Base-by-base conservation (phyloP, 2,113 vertebrate genomes). In the Corythornis cristatus region DNA sequence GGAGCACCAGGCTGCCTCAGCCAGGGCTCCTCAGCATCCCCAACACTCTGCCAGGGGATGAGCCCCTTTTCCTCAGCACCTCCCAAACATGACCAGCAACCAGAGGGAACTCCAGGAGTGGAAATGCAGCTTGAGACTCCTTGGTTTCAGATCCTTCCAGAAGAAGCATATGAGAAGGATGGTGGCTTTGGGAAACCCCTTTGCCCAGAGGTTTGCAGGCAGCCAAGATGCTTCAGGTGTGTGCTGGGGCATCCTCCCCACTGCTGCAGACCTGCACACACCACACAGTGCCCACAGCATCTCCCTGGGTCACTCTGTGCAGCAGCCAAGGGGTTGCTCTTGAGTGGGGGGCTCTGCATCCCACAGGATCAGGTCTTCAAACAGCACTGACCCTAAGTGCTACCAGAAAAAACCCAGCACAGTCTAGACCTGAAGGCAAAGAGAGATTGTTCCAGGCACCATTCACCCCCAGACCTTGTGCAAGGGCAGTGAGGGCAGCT, bases 11-110 rank as follows among this genome's bases (percentile, higher is more conserved):
- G 33, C 37, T 88, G 37, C 45, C 56, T 53, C 0, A 0, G 40
- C 45, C 0, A 0, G 1, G 2, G 40, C 23, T 50, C 21, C 25
- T 20, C 8, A 11, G 43, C 40, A 64, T 10, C 35, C 29, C 17
- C n/a, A 72, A 6, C 31, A 12, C 1, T 1, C 46, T 0, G 0
- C 22, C 51, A 25, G 6, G 19, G 31, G 28, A 74, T 3, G 1
- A 26, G 28, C 10, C 6, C n/a, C n/a, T 72, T 64, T 73, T 57
- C 64, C 42, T 29, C 61, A 45, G 68, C 54, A 90, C 54, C 26
- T 86, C 37, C 89, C 68, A 62, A 23, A 50, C 26, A 57, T 2
- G 43, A 66, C 12, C 54, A 83, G n/a, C 50, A 86, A 73, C 13
- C 17, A 67, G 51, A 6, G 91, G 70, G 50, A 82, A 56, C 21